Evolutionary conservation across 2,113 vertebrate species (phyloP), one percentile per base, ranked within the genome.

Genomic region (Tor tambroides): DNA sequence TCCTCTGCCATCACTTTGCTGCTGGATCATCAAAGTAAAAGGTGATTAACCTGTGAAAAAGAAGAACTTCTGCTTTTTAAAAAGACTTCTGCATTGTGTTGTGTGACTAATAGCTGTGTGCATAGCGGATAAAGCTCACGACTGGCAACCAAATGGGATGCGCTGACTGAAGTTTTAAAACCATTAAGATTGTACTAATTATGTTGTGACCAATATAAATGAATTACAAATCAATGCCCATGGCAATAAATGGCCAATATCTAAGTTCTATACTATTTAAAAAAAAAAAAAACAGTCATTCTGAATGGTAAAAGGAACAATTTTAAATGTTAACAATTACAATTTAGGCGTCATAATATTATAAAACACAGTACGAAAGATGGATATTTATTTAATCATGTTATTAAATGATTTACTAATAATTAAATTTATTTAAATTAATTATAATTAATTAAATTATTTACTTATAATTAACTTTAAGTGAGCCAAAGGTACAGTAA

Each of bases 1-100:
- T 92, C 97, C 77, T 94, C 95, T 72, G 95, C 95, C 89, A 96
- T 96, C 2, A 95, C 94, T 19, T 92, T 99, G 86, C 94, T 99
- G 87, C 93, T 99, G 76, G 94, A 97, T 88, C 95, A 95, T 54
- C 94, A 97, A 1, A 96, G 95, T 88, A 97, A 96, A 90, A 96
- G 91, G 95, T 94, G 87, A 78, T 4, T 41, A 4, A 5, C 28
- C 3, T 71, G 21, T n/a, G 5, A 28, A 71, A 6, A 59, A 81
- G 2, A 6, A 30, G 26, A 77, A 76, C 35, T 49, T 21, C 17
- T 35, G 49, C 17, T 56, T 1, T 79, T 56, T 79, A 3, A 46
- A 32, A 12, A 79, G 21, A 35, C 17, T 9, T 71, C 32, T 71
- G 65, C 15, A 19, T 69, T 15, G 15, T 19, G 15, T 19, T 67